These are phyloP conservation scores for Acleris cristana DNA, from an alignment of 2,888 invertebrate species.

Conservation along the genomic window DNA sequence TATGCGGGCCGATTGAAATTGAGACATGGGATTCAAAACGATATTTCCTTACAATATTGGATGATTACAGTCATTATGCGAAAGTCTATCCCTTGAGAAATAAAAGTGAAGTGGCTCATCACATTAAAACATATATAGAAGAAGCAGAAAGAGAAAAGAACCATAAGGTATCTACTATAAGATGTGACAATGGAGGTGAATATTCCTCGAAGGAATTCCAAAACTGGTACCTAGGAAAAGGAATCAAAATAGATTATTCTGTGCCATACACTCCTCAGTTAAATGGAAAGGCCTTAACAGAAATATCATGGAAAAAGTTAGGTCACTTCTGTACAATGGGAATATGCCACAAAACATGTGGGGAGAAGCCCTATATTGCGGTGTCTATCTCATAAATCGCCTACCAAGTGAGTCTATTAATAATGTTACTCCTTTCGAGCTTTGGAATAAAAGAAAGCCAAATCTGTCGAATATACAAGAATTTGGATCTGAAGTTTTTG, in stretches of 20 bases:
- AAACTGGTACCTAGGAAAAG: not conserved
- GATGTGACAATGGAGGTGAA: too few relatives aligned
- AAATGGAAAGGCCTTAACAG: constrained; percentile 1
- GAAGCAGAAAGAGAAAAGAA: constrained; percentile 5
- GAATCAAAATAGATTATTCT: constrained; percentile 2
- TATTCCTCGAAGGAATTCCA: too few relatives aligned
- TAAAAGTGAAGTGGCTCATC: not conserved
- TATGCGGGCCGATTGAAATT: not conserved
- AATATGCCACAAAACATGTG: constrained; percentile 1
- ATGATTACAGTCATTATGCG: constrained; percentile 4
- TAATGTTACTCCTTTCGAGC: constrained; percentile 4
- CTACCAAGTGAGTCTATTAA: constrained; percentile 7
- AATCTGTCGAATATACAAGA: constrained; percentile 2
- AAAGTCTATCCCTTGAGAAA: not conserved
- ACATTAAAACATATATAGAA: constrained; percentile 5
- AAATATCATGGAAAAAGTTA: not conserved
- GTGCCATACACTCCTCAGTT: not conserved
- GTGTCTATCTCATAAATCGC: constrained; percentile 1
- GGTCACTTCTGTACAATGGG: not conserved
- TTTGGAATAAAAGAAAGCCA: not conserved
- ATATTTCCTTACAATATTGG: not conserved
- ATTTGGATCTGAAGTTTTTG: not conserved
- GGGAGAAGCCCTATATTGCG: constrained; percentile 13
- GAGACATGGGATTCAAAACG: not conserved
- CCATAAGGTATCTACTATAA: not conserved